Percentiles rank a stretch among this genome's conserved stretches.
phyloP scores from a whole-genome alignment of 2,113 vertebrate species.

The Cisticola juncidis region DNA sequence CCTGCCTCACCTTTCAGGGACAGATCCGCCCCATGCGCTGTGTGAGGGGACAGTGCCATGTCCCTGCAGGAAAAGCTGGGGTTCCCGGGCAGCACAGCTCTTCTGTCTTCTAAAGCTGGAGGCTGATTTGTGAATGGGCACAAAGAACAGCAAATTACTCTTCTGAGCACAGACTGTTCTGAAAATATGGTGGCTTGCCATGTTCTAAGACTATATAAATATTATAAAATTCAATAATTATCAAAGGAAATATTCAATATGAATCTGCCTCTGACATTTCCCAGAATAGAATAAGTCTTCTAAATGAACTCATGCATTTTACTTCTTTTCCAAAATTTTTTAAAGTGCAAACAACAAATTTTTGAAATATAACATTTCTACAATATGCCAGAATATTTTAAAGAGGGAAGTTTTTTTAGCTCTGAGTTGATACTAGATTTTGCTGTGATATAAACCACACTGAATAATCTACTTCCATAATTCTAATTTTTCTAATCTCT shows the following conservation, averaged over 20 bases:
- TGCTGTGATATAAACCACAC: neutral
- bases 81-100: neutral
- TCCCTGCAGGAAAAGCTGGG: neutral
- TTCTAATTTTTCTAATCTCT: neutral
- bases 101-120: neutral
- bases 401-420: neutral
- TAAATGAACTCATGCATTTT: neutral
- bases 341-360: neutral
- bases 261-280: neutral
- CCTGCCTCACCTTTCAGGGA: neutral
- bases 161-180: neutral
- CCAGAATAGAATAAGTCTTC: neutral
- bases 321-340: neutral
- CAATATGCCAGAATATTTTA: neutral
- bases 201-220: neutral
- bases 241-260: neutral
- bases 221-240: neutral
- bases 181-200: neutral
- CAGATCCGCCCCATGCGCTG: neutral
- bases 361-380: neutral
- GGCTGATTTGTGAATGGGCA: neutral
- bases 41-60: accelerated
- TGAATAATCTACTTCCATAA: neutral
- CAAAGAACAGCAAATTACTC: neutral
- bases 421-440: neutral